Evolutionary conservation across 2,113 vertebrate genomes (phyloP), one percentile per base, ranked within the genome.

Genomic region (Athene noctua): DNA sequence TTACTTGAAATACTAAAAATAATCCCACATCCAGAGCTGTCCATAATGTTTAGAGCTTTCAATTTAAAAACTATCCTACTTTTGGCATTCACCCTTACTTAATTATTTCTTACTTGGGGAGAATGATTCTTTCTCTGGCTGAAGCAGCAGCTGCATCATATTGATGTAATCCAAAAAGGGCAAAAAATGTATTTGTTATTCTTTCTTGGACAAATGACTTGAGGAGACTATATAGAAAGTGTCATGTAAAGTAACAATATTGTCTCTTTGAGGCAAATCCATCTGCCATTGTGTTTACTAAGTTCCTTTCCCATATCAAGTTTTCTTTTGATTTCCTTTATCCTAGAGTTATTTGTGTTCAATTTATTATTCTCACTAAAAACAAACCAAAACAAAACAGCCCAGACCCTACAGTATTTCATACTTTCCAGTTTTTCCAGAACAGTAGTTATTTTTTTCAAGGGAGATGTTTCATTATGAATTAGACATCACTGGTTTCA

Each of bases 91-190:
- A 47, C 34, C 20, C 59, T 83, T 75, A 81, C 18, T 90, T 93
- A 93, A 95, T 94, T 90, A 92, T 90, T 86, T 96, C 80, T 92
- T 90, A 74, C 38, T 66, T 88, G 71, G 38, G 32, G 44, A 96
- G 55, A 94, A 91, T 66, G 11, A 68, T 58, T 94, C 38, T 90
- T 92, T 78, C 59, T 79, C 54, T 2, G 19, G 15, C 90, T 92
- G 82, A 93, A 65, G 68, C 59, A 95, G 92, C 73, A 97, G 86
- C 90, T 95, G 71, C 63, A 90, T 88, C 52, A 40, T 70, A 86
- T 25, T 88, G 63, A 66, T 88, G 61, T 11, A 93, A 94, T 79
- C 25, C 18, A 88, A 86, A 92, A 80, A 26, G 2, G 27, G 8
- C 0, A 27, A 47, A 59, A 86, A 75, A 32, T 36, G 3, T 61